phyloP scores from a whole-genome alignment of 2,113 vertebrate genomes.

The Cyprinus carpio region DNA sequence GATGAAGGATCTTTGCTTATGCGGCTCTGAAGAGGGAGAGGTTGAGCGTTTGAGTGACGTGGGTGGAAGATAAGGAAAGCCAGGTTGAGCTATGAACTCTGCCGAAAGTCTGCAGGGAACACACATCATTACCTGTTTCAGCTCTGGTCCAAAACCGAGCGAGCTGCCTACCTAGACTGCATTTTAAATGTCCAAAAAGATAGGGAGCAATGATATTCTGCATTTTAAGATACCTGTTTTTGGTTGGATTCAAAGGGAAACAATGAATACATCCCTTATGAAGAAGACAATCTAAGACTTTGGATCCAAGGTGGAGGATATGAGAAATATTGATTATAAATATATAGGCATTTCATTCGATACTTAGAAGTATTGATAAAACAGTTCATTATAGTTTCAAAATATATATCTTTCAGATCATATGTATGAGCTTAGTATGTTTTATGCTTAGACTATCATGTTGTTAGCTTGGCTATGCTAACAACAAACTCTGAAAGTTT shows the following conservation, averaged over 20 bases:
- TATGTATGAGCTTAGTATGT: not conserved
- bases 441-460: not conserved
- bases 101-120: not conserved
- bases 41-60: not conserved
- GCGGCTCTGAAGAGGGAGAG: not conserved
- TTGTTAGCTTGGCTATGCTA: not conserved
- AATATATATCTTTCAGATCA: not conserved
- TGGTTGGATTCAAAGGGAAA: not conserved
- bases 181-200: not conserved
- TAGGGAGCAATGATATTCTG: not conserved
- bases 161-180: not conserved
- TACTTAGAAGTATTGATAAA: not conserved
- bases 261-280: not conserved
- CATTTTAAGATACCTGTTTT: not conserved
- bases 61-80: conserved; percentile 23
- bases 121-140: not conserved
- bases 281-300: not conserved
- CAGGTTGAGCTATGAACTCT: not conserved
- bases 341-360: not conserved
- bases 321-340: not conserved
- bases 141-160: not conserved
- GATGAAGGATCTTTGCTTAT: conserved; percentile 20
- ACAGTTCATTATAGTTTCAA: not conserved
- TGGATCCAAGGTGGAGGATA: not conserved
- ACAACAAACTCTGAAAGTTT: too few species aligned